Conservation (phyloP, 2,797 vertebrate species). For the Acipenser ruthenus region DNA sequence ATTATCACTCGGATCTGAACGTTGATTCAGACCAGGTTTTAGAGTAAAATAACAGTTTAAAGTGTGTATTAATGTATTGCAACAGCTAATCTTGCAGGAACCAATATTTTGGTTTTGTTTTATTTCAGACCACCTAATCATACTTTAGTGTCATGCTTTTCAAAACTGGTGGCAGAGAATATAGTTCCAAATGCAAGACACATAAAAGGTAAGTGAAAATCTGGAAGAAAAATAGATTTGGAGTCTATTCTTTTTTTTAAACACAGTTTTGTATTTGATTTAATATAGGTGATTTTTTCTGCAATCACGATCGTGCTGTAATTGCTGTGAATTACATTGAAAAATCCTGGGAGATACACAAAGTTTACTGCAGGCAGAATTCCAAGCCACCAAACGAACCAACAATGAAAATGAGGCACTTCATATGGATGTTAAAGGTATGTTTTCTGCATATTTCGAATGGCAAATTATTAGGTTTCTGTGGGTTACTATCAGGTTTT, state of each 20-base stretch:
- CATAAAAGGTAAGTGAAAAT: conserved; percentile 64
- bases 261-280: conserved; percentile 36
- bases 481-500: not conserved
- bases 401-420: conserved; percentile 68
- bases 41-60: no score
- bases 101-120: conserved; percentile 21
- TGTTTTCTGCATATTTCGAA: not conserved
- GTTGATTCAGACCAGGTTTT: no score
- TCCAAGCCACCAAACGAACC: conserved; percentile 32
- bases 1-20: no score
- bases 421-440: conserved; percentile 83
- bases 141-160: conserved; percentile 65
- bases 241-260: conserved; percentile 14
- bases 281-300: conserved; percentile 57
- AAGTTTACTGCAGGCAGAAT: conserved; percentile 33
- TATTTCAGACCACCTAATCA: conserved; percentile 50
- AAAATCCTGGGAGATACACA: conserved; percentile 73
- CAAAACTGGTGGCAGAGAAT: conserved; percentile 67
- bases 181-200: conserved; percentile 64
- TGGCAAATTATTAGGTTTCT: conserved; percentile 2
- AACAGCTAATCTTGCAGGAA: no score
- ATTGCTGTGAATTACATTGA: conserved; percentile 46
- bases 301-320: conserved; percentile 30
- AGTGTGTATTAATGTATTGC: no score
- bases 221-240: not conserved